Percentiles rank a stretch among this genome's conserved stretches.
Evolutionary conservation across 1,140 invertebrate species (phyloP).

Genomic region (Lasioglossum baleicum): DNA sequence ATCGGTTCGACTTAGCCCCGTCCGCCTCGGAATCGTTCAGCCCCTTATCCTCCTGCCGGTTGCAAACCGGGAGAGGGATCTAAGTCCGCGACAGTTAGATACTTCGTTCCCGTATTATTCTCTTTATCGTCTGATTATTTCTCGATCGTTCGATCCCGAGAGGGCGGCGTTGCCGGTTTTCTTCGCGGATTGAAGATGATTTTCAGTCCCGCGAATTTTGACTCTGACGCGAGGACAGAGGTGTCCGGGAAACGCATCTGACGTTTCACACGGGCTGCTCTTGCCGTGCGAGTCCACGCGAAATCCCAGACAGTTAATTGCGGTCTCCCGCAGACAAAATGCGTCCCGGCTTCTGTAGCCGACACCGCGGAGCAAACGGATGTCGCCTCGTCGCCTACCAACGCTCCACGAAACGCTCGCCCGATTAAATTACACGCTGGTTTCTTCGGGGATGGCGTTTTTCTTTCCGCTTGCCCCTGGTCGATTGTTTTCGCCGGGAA

Average conservation of each 20-base stretch:
- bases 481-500: no score
- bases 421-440: conserved; percentile 8
- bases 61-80: background rate
- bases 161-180: no score
- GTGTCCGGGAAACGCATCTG: conserved; percentile 56
- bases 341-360: conserved; percentile 63
- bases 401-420: conserved; percentile 11
- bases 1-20: conserved; percentile 38
- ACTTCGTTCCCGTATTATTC: background rate
- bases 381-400: conserved; percentile 8
- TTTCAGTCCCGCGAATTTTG: conserved; percentile 34
- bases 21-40: conserved; percentile 13
- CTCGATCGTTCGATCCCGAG: background rate
- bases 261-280: conserved; percentile 69
- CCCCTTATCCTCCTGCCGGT: background rate
- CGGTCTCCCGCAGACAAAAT: conserved; percentile 74
- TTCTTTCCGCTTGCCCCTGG: background rate
- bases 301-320: conserved; percentile 73
- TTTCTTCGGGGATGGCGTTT: background rate
- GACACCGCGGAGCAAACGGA: conserved; percentile 62
- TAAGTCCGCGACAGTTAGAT: no score
- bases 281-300: conserved; percentile 65
- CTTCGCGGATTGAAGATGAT: background rate
- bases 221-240: conserved; percentile 23
- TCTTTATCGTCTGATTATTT: background rate